Evolutionary conservation across 2,888 invertebrate species (phyloP).

Genomic region (Hartigia nigra): DNA sequence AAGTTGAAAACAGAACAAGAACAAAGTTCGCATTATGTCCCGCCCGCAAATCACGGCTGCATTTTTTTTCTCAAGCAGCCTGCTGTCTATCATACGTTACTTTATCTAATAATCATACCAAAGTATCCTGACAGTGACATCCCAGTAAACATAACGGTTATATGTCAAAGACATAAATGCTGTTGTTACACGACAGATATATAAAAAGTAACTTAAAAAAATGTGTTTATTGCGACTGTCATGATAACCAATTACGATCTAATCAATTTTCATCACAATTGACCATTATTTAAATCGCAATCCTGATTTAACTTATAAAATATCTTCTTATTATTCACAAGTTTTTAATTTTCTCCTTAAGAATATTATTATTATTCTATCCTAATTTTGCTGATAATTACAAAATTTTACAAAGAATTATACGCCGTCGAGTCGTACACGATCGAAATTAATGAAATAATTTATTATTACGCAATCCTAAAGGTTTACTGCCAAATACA

Average conservation of each 20-base stretch:
- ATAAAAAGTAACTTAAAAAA: background rate
- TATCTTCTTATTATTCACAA: background rate
- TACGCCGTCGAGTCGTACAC: background rate
- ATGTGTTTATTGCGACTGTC: background rate
- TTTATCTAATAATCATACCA: background rate
- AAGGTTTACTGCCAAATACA: background rate
- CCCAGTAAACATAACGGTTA: background rate
- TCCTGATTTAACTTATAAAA: too few relatives aligned
- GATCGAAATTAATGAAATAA: background rate
- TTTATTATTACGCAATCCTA: background rate
- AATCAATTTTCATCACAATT: background rate
- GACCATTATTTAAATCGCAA: background rate
- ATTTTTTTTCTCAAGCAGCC: background rate
- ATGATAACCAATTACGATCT: background rate
- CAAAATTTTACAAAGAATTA: background rate
- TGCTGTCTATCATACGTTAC: background rate
- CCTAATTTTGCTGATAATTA: background rate
- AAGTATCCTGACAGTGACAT: background rate
- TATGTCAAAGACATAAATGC: background rate
- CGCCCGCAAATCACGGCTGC: background rate
- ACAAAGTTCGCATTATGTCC: background rate
- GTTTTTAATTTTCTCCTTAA: background rate
- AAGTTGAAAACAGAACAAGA: conserved; percentile 31
- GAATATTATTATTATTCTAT: background rate
- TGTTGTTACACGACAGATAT: too few relatives aligned